Evolutionary conservation across 1,140 invertebrate genomes (phyloP).

Genomic region (Akabosia matsudoensis): DNA sequence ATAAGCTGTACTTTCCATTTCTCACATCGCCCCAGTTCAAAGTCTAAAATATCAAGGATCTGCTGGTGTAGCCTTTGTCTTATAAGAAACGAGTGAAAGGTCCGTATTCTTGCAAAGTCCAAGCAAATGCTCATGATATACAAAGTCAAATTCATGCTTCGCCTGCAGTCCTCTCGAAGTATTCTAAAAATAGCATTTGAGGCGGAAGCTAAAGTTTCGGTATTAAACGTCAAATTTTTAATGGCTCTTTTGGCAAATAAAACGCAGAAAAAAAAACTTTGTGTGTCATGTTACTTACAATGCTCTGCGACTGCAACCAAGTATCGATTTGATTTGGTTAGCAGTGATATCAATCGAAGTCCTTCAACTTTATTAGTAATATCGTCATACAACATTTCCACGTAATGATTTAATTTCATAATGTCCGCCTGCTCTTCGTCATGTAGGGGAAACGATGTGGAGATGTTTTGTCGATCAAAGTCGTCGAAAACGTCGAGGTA

Average conservation of each 20-base stretch:
- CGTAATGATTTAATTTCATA: constrained; percentile 18
- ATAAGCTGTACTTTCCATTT: constrained; percentile 19
- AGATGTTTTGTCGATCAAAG: neutral
- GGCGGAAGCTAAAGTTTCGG: constrained; percentile 2
- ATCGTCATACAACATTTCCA: constrained; percentile 32
- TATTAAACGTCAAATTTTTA: neutral
- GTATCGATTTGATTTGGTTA: constrained; percentile 21
- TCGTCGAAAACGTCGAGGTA: constrained; percentile 28
- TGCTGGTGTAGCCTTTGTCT: neutral
- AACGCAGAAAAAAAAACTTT: neutral
- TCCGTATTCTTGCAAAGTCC: constrained; percentile 21
- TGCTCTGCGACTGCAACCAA: constrained; percentile 8
- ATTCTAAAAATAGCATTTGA: constrained; percentile 28
- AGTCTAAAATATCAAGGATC: constrained; percentile 10
- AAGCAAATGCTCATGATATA: constrained; percentile 30
- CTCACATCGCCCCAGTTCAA: constrained; percentile 7
- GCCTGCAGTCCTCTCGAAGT: constrained; percentile 11
- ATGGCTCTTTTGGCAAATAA: neutral
- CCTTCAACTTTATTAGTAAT: constrained; percentile 17
- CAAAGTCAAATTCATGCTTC: neutral
- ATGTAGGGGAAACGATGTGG: neutral
- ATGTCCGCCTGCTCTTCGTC: constrained; percentile 14
- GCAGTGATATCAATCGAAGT: neutral
- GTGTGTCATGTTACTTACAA: too few species aligned
- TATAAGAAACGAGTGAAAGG: constrained; percentile 26